These are phyloP conservation scores for Bradypodion pumilum DNA, from an alignment of 2,797 vertebrate genomes.

Conservation along the genomic window DNA sequence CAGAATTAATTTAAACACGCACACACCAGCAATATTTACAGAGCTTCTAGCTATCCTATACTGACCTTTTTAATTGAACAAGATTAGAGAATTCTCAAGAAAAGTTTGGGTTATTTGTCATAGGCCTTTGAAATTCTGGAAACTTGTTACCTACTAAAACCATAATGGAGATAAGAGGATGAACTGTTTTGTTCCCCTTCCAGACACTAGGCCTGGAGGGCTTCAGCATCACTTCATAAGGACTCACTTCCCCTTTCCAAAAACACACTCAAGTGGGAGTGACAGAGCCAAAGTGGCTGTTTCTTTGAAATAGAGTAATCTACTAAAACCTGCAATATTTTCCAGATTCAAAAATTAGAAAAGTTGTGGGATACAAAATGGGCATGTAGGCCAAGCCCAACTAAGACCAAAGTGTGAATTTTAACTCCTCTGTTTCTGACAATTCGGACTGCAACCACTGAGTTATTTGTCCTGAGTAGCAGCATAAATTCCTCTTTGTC, in stretches of 20 bases:
- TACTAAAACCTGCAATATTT: too few relatives aligned
- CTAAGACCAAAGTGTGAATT: too few relatives aligned
- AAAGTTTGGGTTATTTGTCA: background rate
- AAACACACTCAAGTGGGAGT: background rate
- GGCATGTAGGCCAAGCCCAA: too few relatives aligned
- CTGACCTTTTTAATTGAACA: background rate
- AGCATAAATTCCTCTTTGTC: too few relatives aligned
- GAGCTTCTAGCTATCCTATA: background rate
- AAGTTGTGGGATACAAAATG: too few relatives aligned
- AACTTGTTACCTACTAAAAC: background rate
- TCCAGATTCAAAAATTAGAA: too few relatives aligned
- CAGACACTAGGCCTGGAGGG: background rate
- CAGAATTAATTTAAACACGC: background rate
- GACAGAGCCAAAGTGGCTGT: background rate
- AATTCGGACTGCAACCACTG: too few relatives aligned
- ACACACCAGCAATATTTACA: background rate
- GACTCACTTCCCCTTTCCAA: background rate
- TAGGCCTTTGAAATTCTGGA: too few relatives aligned
- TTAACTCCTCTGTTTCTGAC: too few relatives aligned
- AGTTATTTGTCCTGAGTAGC: too few relatives aligned
- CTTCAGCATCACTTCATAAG: background rate
- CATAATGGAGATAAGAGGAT: background rate
- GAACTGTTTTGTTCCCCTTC: background rate
- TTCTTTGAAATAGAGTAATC: too few relatives aligned
- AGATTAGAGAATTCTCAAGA: background rate